A percentile compares a stretch with the other conserved stretches of the same genome.
Conservation (phyloP, 2,113 vertebrate genomes). For the Calonectris borealis region DNA sequence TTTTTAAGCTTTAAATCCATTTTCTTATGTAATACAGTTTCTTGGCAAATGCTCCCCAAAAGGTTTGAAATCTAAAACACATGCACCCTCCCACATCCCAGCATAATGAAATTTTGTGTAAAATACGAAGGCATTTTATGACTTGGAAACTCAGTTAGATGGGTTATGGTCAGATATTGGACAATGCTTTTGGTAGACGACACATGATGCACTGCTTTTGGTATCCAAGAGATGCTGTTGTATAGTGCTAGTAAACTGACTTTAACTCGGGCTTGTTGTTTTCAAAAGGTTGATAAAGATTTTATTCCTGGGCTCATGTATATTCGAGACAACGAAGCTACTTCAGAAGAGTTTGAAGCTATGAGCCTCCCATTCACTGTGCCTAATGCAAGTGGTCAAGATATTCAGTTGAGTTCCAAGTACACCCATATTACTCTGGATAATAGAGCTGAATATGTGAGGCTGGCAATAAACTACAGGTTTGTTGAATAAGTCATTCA, state of each 20-base stretch:
- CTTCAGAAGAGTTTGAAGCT: slow-evolving; percentile 94
- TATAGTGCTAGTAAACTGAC: background rate
- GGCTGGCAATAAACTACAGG: slow-evolving; percentile 97
- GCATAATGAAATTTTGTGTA: background rate
- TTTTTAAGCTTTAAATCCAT: background rate
- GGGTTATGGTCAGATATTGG: background rate
- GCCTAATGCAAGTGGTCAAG: slow-evolving; percentile 95
- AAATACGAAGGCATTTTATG: background rate
- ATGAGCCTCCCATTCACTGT: slow-evolving; percentile 97
- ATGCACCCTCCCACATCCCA: background rate
- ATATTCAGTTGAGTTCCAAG: slow-evolving; percentile 96
- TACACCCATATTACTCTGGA: slow-evolving; percentile 94
- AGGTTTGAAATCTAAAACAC: background rate
- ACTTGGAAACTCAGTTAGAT: background rate
- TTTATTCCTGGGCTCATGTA: slow-evolving; percentile 99
- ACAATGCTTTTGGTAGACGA: background rate
- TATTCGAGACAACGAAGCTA: slow-evolving; percentile 96
- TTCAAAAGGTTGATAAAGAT: slow-evolving; percentile 93
- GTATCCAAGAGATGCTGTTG: background rate
- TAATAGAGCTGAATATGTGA: slow-evolving; percentile 93
- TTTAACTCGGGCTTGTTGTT: background rate
- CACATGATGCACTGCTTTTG: background rate
- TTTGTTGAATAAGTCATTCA: slow-evolving; percentile 43
- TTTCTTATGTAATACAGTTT: background rate
- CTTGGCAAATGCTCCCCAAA: background rate